Conservation (phyloP, 2,888 invertebrate genomes). For the Hirtodrosophila confusa region DNA sequence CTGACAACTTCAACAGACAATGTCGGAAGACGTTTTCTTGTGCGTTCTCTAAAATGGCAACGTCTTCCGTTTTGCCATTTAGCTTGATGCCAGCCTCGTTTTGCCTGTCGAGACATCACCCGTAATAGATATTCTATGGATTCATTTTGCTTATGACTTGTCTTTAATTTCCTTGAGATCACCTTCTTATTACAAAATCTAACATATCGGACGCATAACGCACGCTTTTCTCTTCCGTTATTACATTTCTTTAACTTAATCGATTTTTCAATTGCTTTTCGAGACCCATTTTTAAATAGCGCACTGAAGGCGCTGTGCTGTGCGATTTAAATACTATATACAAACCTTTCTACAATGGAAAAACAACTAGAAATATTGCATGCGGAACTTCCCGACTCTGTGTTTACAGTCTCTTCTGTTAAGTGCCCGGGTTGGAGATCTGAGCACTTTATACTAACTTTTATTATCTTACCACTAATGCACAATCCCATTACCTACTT, state of each 20-base stretch:
- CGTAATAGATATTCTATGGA: slow-evolving; percentile 11
- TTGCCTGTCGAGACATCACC: slow-evolving; percentile 23
- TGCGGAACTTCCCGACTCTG: too few species aligned
- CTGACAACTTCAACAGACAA: slow-evolving; percentile 55
- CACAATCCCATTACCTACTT: too few species aligned
- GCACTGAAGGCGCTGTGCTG: too few species aligned
- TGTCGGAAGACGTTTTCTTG: slow-evolving; percentile 62
- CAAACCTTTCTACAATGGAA: neutral
- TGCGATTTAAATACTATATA: neutral
- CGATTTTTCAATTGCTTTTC: too few species aligned
- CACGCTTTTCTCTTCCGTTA: too few species aligned
- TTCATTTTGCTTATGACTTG: slow-evolving; percentile 31
- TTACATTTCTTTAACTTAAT: too few species aligned
- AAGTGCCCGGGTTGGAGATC: too few species aligned
- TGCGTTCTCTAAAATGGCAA: slow-evolving; percentile 55
- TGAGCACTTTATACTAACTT: too few species aligned
- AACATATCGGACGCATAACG: neutral
- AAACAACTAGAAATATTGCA: neutral
- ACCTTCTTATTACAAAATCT: slow-evolving; percentile 4
- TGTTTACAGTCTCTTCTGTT: too few species aligned
- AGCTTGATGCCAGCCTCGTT: slow-evolving; percentile 30
- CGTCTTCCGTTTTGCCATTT: slow-evolving; percentile 57
- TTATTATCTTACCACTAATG: too few species aligned
- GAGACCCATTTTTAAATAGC: too few species aligned
- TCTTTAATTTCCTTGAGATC: slow-evolving; percentile 46